Evolutionary conservation across 2,113 vertebrate genomes (phyloP), one percentile per base, ranked within the genome.

Genomic region (Hymenochirus boettgeri): DNA sequence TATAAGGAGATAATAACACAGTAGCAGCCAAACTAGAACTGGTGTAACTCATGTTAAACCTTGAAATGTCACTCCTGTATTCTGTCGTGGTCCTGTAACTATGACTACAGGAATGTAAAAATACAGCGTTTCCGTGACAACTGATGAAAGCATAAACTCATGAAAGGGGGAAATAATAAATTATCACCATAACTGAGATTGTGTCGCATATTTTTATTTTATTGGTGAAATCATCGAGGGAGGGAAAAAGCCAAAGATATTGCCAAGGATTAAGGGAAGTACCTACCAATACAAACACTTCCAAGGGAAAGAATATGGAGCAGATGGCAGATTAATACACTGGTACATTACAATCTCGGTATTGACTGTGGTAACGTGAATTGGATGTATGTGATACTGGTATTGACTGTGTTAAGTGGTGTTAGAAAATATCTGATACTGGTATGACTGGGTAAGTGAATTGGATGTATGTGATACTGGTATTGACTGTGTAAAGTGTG

Each of bases 21-120:
- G 17, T 42, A 17, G n/a, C 17, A 7, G 13, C 13, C 12, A n/a
- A n/a, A 11, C 39, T 42, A 17, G n/a, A 42, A 42, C 11, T 42
- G 13, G n/a, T 4, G 13, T 17, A 42, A 42, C 39, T 42, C 39
- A n/a, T 17, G 7, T 6, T 17, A 42, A 75, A 74, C 73, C 54
- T 70, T 73, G 77, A 79, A 82, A 72, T 70, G 77, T 77, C 80
- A 81, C 77, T 79, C 78, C 76, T n/a, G 75, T 81, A 79, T 76
- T 75, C 74, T 73, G 39, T 75, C 69, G 74, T 65, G 81, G 70
- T 69, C 76, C 71, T 74, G 82, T 81, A 81, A 70, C 80, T 74
- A 82, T 84, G 78, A 80, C 76, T 81, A 84, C 80, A 73, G 71
- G 80, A 77, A 80, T 76, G 76, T 74, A 79, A 78, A 79, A 73